phyloP scores from a whole-genome alignment of 2,113 vertebrate species.

The Ploceus nigricollis region DNA sequence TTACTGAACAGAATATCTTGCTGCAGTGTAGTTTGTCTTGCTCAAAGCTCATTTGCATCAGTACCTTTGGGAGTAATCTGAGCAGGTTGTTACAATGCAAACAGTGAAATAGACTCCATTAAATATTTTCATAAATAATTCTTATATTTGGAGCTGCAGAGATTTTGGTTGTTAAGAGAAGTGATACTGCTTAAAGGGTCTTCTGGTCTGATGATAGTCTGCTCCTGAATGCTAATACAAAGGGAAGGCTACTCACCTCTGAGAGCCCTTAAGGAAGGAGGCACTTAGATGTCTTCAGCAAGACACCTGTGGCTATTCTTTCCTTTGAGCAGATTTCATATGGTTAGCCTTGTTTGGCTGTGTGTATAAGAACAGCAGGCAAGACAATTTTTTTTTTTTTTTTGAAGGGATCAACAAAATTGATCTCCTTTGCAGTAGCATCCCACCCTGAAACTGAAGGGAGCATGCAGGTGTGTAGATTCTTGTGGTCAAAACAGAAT shows the following conservation, averaged over 20 bases:
- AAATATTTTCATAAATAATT: not conserved
- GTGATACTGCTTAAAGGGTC: not conserved
- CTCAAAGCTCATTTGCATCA: not conserved
- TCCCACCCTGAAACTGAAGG: not conserved
- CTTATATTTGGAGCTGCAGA: not conserved
- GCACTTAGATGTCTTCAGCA: not conserved
- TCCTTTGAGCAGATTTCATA: not conserved
- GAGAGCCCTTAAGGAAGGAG: not conserved
- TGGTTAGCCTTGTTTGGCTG: not conserved
- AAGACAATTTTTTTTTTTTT: not conserved
- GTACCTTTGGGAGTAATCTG: not conserved
- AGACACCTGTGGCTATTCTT: not conserved
- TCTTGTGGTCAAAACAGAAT: not conserved
- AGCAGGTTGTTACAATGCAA: not conserved
- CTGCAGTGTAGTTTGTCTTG: conserved; percentile 18
- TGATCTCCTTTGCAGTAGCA: rapidly evolving
- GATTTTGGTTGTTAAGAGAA: not conserved
- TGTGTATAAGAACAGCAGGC: not conserved
- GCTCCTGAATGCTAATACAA: not conserved
- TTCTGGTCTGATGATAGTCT: not conserved
- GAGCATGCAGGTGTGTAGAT: not conserved
- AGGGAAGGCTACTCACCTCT: not conserved
- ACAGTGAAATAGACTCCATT: not conserved
- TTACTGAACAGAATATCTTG: not conserved
- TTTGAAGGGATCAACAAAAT: not conserved